Evolutionary conservation across 2,888 invertebrate genomes (phyloP).

Genomic region (Cephus runcator): DNA sequence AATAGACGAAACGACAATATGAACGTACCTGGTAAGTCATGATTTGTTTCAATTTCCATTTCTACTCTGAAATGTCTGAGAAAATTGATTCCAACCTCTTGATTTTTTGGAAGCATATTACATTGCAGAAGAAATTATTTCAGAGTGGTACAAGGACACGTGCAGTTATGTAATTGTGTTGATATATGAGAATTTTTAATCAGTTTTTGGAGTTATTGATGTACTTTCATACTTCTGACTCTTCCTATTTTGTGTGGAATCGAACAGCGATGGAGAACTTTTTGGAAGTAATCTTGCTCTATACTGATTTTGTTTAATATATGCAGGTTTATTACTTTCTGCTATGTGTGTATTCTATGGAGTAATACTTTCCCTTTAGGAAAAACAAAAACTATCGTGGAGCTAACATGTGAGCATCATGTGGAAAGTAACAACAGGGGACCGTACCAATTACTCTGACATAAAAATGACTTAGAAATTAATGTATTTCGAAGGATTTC

Average conservation of each 20-base stretch:
- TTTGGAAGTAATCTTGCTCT: not conserved
- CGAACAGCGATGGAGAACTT: not conserved
- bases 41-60: not conserved
- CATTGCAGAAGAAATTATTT: not conserved
- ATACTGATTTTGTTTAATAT: not conserved
- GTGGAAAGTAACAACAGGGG: not conserved
- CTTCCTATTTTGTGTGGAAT: not conserved
- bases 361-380: not conserved
- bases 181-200: not conserved
- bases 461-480: conserved; percentile 2
- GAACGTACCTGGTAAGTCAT: conserved; percentile 42
- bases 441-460: not conserved
- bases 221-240: not conserved
- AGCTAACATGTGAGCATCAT: not conserved
- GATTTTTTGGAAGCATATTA: not conserved
- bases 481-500: not conserved
- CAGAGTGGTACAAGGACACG: conserved; percentile 5
- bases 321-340: not conserved
- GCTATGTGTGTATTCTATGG: no score
- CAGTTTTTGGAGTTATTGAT: not conserved
- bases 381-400: not conserved
- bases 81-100: conserved; percentile 29
- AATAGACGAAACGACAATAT: conserved; percentile 30
- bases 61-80: conserved; percentile 7
- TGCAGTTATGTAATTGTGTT: conserved; percentile 26